Conservation (phyloP, 2,797 vertebrate species). For the Halcyon badia region DNA sequence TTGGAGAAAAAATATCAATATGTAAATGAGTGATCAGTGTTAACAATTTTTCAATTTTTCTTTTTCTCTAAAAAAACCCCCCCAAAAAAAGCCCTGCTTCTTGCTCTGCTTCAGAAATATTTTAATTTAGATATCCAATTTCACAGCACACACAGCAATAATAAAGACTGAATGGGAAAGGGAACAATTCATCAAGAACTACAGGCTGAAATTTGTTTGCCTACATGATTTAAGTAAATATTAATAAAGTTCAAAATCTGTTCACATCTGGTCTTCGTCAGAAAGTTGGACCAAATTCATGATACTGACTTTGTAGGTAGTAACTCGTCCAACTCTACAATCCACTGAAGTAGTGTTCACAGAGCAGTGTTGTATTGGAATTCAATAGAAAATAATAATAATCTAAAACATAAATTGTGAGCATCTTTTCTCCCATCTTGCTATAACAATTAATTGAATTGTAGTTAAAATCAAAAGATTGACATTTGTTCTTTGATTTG, state of each 20-base stretch:
- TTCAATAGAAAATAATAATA: neutral
- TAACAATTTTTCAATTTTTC: neutral
- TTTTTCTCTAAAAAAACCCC: neutral
- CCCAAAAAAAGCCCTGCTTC: neutral
- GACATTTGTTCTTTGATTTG: neutral
- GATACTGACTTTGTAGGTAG: neutral
- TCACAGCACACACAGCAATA: neutral
- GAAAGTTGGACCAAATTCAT: slow-evolving; percentile 45
- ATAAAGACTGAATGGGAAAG: neutral
- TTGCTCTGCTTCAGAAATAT: neutral
- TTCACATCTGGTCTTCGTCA: slow-evolving; percentile 14
- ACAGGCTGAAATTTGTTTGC: slow-evolving; percentile 19
- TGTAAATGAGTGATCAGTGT: neutral
- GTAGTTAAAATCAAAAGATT: neutral
- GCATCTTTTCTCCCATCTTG: neutral
- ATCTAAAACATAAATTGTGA: neutral
- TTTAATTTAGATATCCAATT: slow-evolving; percentile 2
- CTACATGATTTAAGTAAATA: slow-evolving; percentile 36
- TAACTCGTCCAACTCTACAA: slow-evolving; percentile 27
- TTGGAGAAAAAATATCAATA: neutral
- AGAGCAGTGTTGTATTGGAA: neutral
- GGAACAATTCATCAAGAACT: neutral
- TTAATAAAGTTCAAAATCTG: slow-evolving; percentile 41
- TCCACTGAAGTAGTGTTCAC: neutral
- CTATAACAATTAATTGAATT: neutral